Evolutionary conservation across 2,797 vertebrate species (phyloP).

Genomic region (Pteropus rufus): DNA sequence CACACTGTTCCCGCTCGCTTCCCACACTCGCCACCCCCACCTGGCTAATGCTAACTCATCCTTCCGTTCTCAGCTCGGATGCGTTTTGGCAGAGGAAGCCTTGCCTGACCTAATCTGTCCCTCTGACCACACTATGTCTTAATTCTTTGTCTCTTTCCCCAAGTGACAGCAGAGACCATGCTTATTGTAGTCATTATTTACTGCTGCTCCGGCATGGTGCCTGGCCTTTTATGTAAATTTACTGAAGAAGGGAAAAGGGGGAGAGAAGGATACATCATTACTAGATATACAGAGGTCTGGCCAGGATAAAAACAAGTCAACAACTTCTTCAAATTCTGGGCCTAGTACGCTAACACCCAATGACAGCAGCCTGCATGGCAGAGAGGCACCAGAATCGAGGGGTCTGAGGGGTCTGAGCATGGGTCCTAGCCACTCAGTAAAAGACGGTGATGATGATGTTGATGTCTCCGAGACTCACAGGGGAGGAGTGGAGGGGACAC

Average conservation of each 20-base stretch:
- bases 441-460: background rate
- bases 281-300: background rate
- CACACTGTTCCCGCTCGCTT: background rate
- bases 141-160: background rate
- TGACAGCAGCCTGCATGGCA: background rate
- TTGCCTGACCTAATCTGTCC: background rate
- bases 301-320: background rate
- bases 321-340: background rate
- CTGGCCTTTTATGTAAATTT: background rate
- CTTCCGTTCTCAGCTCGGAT: background rate
- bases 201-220: background rate
- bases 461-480: background rate
- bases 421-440: background rate
- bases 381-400: background rate
- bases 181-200: background rate
- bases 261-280: no score
- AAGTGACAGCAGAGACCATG: background rate
- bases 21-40: background rate
- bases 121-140: background rate
- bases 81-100: background rate
- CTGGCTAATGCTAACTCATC: background rate
- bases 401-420: rapidly evolving
- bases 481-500: background rate
- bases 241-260: background rate
- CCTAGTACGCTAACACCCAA: background rate